Base-by-base conservation (phyloP, 2,797 vertebrate species). In the Micrastur ruficollis region DNA sequence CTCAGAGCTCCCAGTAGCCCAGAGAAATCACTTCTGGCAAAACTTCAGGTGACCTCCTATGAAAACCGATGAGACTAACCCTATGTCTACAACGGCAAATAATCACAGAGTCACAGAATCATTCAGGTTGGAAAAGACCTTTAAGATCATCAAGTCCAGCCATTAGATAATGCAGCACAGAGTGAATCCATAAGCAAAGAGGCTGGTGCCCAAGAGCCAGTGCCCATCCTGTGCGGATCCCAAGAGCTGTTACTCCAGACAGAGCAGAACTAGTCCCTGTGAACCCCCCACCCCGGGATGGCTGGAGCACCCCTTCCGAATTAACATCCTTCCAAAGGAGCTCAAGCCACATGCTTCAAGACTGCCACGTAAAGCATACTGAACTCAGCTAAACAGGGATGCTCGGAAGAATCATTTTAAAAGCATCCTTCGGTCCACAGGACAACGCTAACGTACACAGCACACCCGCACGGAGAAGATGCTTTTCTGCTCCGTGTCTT, bases 221-320 rank as follows among this genome's bases (percentile, higher is more conserved):
- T 4, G 25, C 27, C 32, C 32, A 11, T 5, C 5, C 21, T 18
- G 32, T 9, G 29, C 29, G 22, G 25, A 20, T 40, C 34, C 20
- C 50, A 22, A 18, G 50, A 50, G 44, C 36, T 63, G 8, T 8
- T 8, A 23, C 56, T 58, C 21, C 70, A 17, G 50, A 8, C 16
- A 34, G 38, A 46, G 55, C 21, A 50, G n/a, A 68, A 23, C 36
- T 10, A 6, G 29, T 14, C 36, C 26, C 12, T 0, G 26, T 8
- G 36, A 62, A n/a, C 32, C 44, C 15, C 6, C 1, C 8, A 4
- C 25, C 18, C 53, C 36, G 42, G 19, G 70, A 19, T 0, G 1
- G 40, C 53, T 12, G 27, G 75, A 42, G 11, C 22, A 4, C 4
- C 3, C 5, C 59, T 42, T n/a, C 40, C 25, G 32, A 46, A 58